Base-by-base conservation (phyloP, 1,140 invertebrate species). In the Cyclargus thomasi region DNA sequence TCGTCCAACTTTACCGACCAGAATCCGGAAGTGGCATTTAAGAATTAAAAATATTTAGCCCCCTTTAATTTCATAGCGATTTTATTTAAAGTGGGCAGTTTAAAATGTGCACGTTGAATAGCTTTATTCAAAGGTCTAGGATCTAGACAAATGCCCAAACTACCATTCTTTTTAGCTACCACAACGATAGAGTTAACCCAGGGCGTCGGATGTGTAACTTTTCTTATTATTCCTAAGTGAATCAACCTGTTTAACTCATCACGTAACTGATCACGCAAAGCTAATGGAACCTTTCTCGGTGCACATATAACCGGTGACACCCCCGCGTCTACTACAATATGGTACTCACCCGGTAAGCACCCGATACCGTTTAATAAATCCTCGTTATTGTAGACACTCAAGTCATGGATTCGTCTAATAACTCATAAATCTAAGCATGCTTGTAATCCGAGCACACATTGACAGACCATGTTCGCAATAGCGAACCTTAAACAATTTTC, bases 341-440 rank as follows among this genome's bases (percentile, higher is more conserved):
- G 39, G 70, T 75, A 72, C 36, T 73, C 36, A n/a, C 74, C 73
- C 0, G 77, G 72, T 22, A 77, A 67, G 14, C 65, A 65, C 6
- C 73, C 74, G 62, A 78, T 20, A 2, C 70, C 74, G n/a, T 18
- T 59, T 69, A 77, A 77, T 57, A 74, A 70, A 55, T 77, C 69
- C 16, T 64, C 47, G 68, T 70, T 66, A 20, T 70, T 47, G 35
- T 39, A 22, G 11, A 62, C 66, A 23, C 23, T 23, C 57, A 72
- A 47, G 20, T 23, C 29, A 65, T 65, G 36, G 21, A 69, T 63
- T 53, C 68, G 62, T 53, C 69, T 67, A 62, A 72, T 67, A 17
- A 72, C 53, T 6, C 67, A 64, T 59, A 71, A 57, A 18, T 17
- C 22, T 18, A 53, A 64, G 18, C 36, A 64, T 2, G 63, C 23